Base-by-base conservation (phyloP, 1,140 invertebrate species). In the Halesus radiatus region DNA sequence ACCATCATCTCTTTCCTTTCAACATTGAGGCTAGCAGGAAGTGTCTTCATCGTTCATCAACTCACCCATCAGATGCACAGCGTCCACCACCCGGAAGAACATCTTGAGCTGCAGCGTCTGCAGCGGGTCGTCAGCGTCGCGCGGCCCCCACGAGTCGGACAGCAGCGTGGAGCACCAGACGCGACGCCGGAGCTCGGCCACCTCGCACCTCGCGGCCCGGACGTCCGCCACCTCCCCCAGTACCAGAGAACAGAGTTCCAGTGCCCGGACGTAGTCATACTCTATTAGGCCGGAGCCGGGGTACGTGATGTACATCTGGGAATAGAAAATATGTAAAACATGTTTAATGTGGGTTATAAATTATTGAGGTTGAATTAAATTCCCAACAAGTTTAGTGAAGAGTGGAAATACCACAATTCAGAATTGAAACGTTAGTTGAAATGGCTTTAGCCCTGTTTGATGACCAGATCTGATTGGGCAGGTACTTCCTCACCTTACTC, bases 141-240 rank as follows among this genome's bases (percentile, higher is more conserved):
- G 86, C 16, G 3, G 1, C 18, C 90, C 88, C 94, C 94, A 97
- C 54, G 90, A 88, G 86, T 96, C 94, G 75, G 92, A 90, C 29
- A 92, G 88, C 56, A 97, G 93, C 7, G 95, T 93, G 13, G 92
- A 91, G 76, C 93, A 93, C 95, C 96, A 97, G 82, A 97, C 93
- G 85, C 93, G 81, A 32, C 79, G 83, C 58, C 82, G 58, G 75
- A 76, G 29, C 73, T 84, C 80, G 1, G 54, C 70, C 26, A 80
- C 70, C 29, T 81, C 73, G 22, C 45, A 60, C 10, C 72, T 50
- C 1, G 56, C 52, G 4, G 54, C 32, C 10, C 7, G 52, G 86
- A 85, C 84, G 84, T 83, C 13, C 87, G 82, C 6, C n/a, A 76
- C 70, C 37, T 76, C 70, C 4, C 77, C 87, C 80, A 84, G 84